Evolutionary conservation across 2,113 vertebrate species (phyloP).

Genomic region (Rynchops niger): DNA sequence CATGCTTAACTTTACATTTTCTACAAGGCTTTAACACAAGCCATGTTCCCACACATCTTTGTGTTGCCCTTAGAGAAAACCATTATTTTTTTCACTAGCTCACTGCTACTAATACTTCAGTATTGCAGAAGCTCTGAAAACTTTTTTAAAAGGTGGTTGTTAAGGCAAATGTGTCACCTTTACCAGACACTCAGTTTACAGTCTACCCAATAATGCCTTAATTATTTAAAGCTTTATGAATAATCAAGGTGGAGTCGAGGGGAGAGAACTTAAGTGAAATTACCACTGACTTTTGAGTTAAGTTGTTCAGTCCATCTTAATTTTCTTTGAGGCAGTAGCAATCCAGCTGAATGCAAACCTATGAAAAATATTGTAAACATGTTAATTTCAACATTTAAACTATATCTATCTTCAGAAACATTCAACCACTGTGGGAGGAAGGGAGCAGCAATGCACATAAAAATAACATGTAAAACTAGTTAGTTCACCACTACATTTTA

Average conservation of each 20-base stretch:
- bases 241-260: not conserved
- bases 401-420: not conserved
- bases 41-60: not conserved
- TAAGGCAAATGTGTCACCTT: not conserved
- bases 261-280: not conserved
- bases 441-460: not conserved
- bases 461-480: not conserved
- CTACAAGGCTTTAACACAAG: not conserved
- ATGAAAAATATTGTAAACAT: not conserved
- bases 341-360: conserved; percentile 32
- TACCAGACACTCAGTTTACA: not conserved
- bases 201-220: not conserved
- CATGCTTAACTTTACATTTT: not conserved
- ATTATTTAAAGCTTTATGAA: not conserved
- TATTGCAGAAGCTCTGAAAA: not conserved
- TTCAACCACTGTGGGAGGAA: not conserved
- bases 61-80: not conserved
- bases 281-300: conserved; percentile 55
- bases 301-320: conserved; percentile 57
- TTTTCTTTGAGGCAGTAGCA: conserved; percentile 13
- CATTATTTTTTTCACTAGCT: not conserved
- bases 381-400: not conserved
- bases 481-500: not conserved
- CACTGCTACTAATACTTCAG: not conserved
- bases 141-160: not conserved